A percentile compares a stretch with the other conserved stretches of the same genome.
These are phyloP conservation scores for Colinus virginianus DNA, from an alignment of 2,113 vertebrate species.

Conservation along the genomic window DNA sequence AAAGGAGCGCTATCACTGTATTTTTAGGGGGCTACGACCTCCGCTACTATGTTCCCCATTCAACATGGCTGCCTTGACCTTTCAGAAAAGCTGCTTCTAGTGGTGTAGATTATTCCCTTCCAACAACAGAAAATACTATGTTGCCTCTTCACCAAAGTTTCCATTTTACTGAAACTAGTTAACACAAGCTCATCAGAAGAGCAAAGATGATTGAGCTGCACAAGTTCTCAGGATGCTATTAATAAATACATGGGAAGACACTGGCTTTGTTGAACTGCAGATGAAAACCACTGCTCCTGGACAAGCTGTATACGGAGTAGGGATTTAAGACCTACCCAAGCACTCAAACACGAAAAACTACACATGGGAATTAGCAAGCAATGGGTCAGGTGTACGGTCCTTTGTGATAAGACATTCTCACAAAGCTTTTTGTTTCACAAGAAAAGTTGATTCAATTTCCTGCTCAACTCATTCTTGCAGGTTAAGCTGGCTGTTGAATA, in stretches of 20 bases:
- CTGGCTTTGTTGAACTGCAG: conserved; percentile 7
- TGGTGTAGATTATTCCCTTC: background rate
- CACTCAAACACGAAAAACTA: background rate
- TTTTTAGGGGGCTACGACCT: background rate
- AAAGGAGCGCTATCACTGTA: background rate
- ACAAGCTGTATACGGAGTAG: background rate
- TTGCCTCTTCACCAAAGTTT: background rate
- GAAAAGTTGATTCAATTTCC: background rate
- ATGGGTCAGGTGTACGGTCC: background rate
- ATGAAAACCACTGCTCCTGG: conserved; percentile 44
- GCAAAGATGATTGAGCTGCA: background rate
- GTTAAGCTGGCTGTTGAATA: background rate
- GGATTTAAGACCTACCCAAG: conserved; percentile 23
- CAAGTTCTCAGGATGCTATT: conserved; percentile 32
- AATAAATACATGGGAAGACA: conserved; percentile 39
- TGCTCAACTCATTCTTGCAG: background rate
- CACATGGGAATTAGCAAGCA: background rate
- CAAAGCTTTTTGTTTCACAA: background rate
- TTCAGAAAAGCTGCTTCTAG: conserved; percentile 7
- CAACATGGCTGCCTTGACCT: background rate
- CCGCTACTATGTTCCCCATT: background rate
- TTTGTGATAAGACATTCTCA: background rate
- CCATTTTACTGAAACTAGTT: conserved; percentile 13
- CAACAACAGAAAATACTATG: background rate
- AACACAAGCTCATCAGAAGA: conserved; percentile 1